Base-by-base conservation (phyloP, 2,888 invertebrate genomes). In the Fragum sueziense region DNA sequence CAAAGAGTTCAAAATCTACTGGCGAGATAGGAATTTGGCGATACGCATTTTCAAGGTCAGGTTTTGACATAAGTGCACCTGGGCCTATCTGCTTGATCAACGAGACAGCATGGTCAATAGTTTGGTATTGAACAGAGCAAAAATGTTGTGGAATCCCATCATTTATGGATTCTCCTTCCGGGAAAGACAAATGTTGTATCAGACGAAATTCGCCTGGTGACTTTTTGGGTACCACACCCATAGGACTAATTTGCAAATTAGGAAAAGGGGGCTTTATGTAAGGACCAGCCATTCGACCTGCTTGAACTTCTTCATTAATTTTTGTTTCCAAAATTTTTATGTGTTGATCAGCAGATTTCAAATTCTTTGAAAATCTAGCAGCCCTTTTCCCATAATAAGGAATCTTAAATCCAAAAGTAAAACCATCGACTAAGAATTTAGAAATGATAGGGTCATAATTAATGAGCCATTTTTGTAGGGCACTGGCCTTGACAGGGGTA, bases 151-250 rank as follows among this genome's bases (percentile, higher is more conserved):
- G 67, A 31, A 84, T 81, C 17, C 69, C 71, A 61, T 78, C 78
- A 73, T 81, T 84, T 17, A 82, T 69, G 14, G 76, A 81, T 3
- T 4, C n/a, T 2, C 74, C 79, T 22, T 68, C 65, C 14, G 78
- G 81, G 57, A 27, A 70, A 11, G 79, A 81, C n/a, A 81, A 67
- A 74, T 84, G 73, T 27, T 84, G 81, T 25, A 81, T 79, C 2
- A 84, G n/a, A 14, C 84, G 34, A 52, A 72, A 80, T 52, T 77
- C 52, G 7, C 77, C 74, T 17, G 59, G 59, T 7, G 62, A 41
- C 37, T 79, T 80, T 57, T 79, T 82, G 41, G 74, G 74, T 4
- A 79, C 75, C 9, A 82, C 34, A 27, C 77, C 82, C 22, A 79
- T 9, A 7, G 80, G 80, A 11, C 73, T 77, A 20, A 75, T 34